Evolutionary conservation across 2,113 vertebrate species (phyloP).

Genomic region (Sigmodon hispidus): DNA sequence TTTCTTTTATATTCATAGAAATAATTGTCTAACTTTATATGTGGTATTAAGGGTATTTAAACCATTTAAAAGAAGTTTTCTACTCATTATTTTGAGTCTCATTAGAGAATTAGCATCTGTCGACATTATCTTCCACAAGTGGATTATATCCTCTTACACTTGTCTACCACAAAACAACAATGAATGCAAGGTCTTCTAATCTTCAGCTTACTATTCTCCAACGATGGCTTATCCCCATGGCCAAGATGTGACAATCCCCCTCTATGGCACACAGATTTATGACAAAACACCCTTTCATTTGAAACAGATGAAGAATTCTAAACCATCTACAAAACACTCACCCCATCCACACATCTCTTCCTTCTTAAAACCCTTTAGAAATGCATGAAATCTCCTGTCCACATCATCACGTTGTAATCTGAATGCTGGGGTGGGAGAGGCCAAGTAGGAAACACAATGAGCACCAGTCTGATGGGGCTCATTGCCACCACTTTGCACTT

Average conservation of each 20-base stretch:
- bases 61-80: slow-evolving; percentile 61
- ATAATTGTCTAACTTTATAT: slow-evolving; percentile 26
- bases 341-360: background rate
- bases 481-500: background rate
- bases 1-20: slow-evolving; percentile 59
- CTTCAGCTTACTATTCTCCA: slow-evolving; percentile 23
- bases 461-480: background rate
- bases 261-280: background rate
- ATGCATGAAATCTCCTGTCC: background rate
- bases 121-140: slow-evolving; percentile 51
- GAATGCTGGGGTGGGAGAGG: background rate
- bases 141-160: background rate
- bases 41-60: slow-evolving; percentile 49
- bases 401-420: background rate
- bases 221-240: background rate
- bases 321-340: background rate
- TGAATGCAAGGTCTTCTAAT: background rate
- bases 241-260: slow-evolving; percentile 30
- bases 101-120: slow-evolving; percentile 51
- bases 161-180: slow-evolving; percentile 38
- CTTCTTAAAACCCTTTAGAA: background rate
- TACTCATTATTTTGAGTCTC: slow-evolving; percentile 50
- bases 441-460: background rate
- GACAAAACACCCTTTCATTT: background rate
- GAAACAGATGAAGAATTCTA: slow-evolving; percentile 30